A percentile compares a stretch with the other conserved stretches of the same genome.
Conservation (phyloP, 2,797 vertebrate genomes). For the Distichodus sexfasciatus region DNA sequence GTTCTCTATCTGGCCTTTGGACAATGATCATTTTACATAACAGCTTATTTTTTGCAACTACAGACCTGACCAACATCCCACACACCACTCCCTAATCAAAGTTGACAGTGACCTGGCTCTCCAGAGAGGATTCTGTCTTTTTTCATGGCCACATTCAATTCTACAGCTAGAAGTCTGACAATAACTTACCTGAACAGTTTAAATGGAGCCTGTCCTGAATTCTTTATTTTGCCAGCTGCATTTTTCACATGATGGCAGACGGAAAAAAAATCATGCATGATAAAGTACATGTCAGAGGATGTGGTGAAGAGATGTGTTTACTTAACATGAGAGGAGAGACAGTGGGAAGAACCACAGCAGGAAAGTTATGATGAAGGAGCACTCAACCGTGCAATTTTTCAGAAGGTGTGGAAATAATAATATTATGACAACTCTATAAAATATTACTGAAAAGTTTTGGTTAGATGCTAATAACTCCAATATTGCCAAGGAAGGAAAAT, state of each 20-base stretch:
- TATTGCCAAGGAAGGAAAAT: slow-evolving; percentile 12
- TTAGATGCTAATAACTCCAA: neutral
- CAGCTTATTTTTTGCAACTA: slow-evolving; percentile 3
- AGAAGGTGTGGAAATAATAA: slow-evolving; percentile 36
- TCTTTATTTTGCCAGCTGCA: neutral
- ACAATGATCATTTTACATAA: slow-evolving; percentile 15
- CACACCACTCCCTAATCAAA: slow-evolving; percentile 1
- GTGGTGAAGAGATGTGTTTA: slow-evolving; percentile 14
- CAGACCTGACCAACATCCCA: neutral
- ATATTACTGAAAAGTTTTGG: slow-evolving; percentile 9
- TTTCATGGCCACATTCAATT: neutral
- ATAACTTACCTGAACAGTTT: neutral
- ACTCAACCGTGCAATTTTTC: slow-evolving; percentile 23
- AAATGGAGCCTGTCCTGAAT: slow-evolving; percentile 14
- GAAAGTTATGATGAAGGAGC: slow-evolving; percentile 2
- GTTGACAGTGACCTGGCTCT: slow-evolving; percentile 36
- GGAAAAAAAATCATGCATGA: slow-evolving; percentile 1
- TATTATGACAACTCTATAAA: slow-evolving; percentile 43
- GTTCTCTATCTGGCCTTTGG: neutral
- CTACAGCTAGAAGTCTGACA: neutral
- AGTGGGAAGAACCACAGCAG: slow-evolving; percentile 3
- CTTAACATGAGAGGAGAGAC: slow-evolving; percentile 23
- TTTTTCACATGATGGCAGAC: slow-evolving; percentile 17
- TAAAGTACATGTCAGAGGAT: slow-evolving; percentile 9
- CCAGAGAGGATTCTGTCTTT: neutral